Percentiles rank a stretch among this genome's conserved stretches.
Conservation (phyloP, 2,113 vertebrate genomes). For the Saguinus imperator region DNA sequence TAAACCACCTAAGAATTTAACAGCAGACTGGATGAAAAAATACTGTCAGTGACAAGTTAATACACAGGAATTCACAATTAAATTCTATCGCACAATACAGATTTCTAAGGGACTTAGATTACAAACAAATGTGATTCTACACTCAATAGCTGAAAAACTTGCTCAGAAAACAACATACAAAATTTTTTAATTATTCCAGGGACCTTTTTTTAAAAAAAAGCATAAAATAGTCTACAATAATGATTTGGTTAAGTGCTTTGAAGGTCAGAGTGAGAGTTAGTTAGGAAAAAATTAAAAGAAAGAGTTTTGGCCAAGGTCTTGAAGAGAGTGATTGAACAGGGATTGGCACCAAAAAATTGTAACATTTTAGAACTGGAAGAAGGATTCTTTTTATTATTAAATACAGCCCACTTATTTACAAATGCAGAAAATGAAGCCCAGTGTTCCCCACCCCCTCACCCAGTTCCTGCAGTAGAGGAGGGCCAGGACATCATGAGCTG, state of each 20-base stretch:
- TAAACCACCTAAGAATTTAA: neutral
- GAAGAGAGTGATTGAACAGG: neutral
- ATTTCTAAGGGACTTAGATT: neutral
- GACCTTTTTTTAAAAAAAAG: too few species aligned
- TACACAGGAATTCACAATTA: neutral
- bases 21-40: neutral
- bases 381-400: neutral
- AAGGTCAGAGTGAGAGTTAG: neutral
- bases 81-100: neutral
- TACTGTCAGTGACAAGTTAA: neutral
- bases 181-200: neutral
- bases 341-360: neutral
- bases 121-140: neutral
- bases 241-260: neutral
- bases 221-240: neutral
- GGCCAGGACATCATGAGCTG: neutral
- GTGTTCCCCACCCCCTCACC: too few species aligned
- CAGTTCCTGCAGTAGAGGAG: neutral
- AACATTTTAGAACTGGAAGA: conserved; percentile 21
- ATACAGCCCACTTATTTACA: neutral
- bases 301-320: neutral
- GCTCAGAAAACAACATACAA: neutral
- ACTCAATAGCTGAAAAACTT: neutral
- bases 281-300: neutral
- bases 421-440: neutral